These are phyloP conservation scores for Aplysia californica DNA, from an alignment of 1,140 invertebrate genomes.

Conservation along the genomic window DNA sequence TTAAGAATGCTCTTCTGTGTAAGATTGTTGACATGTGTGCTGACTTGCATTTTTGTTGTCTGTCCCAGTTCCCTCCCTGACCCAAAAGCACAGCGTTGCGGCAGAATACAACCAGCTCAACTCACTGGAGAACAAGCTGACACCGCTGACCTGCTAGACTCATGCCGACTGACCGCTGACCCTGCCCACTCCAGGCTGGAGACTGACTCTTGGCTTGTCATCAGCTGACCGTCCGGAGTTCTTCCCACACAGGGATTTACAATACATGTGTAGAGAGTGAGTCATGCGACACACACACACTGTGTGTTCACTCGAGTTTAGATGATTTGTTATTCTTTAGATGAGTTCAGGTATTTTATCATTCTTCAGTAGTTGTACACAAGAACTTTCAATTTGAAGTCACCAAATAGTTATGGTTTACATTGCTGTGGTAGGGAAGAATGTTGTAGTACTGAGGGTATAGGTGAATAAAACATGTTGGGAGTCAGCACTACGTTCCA, in stretches of 20 bases:
- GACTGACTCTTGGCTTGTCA: neutral
- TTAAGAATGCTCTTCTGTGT: neutral
- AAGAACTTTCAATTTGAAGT: too few relatives aligned
- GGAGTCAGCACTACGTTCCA: too few relatives aligned
- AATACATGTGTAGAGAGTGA: neutral
- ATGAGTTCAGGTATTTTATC: too few relatives aligned
- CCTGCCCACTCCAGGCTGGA: neutral
- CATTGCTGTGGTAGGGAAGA: too few relatives aligned
- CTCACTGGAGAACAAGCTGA: neutral
- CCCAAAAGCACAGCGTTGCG: conserved; percentile 11
- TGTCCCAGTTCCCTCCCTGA: conserved; percentile 13
- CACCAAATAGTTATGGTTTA: too few relatives aligned
- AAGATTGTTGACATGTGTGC: neutral
- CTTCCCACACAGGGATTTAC: neutral
- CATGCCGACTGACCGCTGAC: neutral
- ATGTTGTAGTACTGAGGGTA: too few relatives aligned
- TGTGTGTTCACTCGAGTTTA: neutral
- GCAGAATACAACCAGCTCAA: conserved; percentile 14
- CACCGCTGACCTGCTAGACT: conserved; percentile 1
- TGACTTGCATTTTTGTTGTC: neutral
- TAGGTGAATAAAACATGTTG: too few relatives aligned
- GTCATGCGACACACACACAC: neutral
- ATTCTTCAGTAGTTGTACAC: too few relatives aligned
- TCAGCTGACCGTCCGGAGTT: neutral
- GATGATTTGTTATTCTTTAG: too few relatives aligned